These are phyloP conservation scores for Platysternon megacephalum DNA, from an alignment of 2,113 vertebrate species.

Conservation along the genomic window DNA sequence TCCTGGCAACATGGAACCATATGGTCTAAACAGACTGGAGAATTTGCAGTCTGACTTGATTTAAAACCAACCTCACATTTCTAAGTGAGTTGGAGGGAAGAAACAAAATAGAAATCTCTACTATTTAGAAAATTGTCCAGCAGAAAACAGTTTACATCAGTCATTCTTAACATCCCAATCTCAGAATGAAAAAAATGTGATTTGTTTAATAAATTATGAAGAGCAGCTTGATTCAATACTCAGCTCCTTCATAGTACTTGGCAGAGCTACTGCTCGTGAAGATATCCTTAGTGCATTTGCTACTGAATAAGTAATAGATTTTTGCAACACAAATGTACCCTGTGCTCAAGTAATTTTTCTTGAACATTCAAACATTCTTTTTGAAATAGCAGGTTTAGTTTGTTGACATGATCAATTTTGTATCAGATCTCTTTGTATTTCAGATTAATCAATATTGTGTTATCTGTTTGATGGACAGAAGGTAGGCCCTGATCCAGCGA, in stretches of 20 bases:
- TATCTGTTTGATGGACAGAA: not conserved
- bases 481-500: not conserved
- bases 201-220: constrained; percentile 78
- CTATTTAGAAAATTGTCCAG: constrained; percentile 21
- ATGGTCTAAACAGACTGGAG: not conserved
- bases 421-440: not conserved
- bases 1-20: not conserved
- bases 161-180: constrained; percentile 48
- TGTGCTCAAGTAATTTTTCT: constrained; percentile 19
- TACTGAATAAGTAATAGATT: constrained; percentile 78
- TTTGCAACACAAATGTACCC: constrained; percentile 23
- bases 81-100: not conserved
- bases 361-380: not conserved
- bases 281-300: constrained; percentile 68
- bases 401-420: not conserved
- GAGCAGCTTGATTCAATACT: constrained; percentile 21
- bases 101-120: not conserved
- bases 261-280: constrained; percentile 38
- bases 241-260: constrained; percentile 58
- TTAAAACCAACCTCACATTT: constrained; percentile 23
- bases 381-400: constrained; percentile 3
- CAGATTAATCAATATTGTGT: not conserved
- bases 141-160: constrained; percentile 20
- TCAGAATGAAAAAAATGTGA: constrained; percentile 45
- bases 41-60: not conserved